Base-by-base conservation (phyloP, 1,140 invertebrate genomes). In the Octopus sinensis region DNA sequence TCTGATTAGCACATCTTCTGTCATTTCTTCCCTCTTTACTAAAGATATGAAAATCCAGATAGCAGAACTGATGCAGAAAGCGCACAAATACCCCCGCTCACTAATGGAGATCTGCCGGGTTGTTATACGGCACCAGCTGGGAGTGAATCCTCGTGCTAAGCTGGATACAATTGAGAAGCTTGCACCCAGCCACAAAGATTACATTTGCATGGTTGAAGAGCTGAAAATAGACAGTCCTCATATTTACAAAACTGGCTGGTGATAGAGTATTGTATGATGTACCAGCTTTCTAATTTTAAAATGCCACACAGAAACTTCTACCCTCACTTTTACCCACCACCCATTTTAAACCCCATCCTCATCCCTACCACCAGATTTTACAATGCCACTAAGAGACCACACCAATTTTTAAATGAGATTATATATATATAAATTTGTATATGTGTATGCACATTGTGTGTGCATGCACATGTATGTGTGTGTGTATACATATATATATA, bases 151-250 rank as follows among this genome's bases (percentile, higher is more conserved):
- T 13, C 76, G 83, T 6, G 68, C 75, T 9, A 89, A 88, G 77
- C 82, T 88, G 6, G 71, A 79, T 9, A 73, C n/a, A 5, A 79
- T 90, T 13, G 84, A 84, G 7, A 6, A 73, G 9, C 51, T 90
- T 43, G 88, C 86, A 71, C 82, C 80, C 9, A 87, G 86, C 80
- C 75, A 89, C 54, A 88, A 87, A 62, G 86, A 88, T 51, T 90
- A 86, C 77, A 82, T 90, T 76, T 79, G 85, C 4, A 86, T 89
- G 86, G 83, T 75, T 23, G 85, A 86, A 6, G 68, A 73, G 30
- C 68, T 73, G 6, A 73, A 73, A 73, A 17, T 73, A 73, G 68
- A 73, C 6, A 73, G 68, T 73, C 68, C 6, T 54, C 82, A 62
- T 83, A 84, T 80, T n/a, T 54, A 5, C 73, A 79, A 53, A 30